phyloP scores from a whole-genome alignment of 2,888 invertebrate species.

The Bursaphelenchus okinawaensis region DNA sequence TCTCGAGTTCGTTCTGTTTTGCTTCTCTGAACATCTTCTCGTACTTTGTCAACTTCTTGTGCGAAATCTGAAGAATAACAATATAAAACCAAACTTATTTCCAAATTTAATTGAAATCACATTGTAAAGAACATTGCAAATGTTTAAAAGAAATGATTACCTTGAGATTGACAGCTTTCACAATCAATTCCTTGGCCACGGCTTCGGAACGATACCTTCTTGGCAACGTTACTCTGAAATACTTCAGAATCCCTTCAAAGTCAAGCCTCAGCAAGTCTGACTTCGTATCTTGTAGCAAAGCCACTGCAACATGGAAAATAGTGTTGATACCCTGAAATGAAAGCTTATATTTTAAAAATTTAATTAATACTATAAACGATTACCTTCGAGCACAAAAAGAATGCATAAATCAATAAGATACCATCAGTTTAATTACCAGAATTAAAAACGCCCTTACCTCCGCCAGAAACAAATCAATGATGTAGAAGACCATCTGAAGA shows the following conservation, averaged over 20 bases:
- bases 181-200: constrained; percentile 79
- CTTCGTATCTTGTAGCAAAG: constrained; percentile 79
- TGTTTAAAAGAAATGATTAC: constrained; percentile 61
- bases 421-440: neutral
- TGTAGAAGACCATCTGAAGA: constrained; percentile 89
- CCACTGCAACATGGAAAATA: constrained; percentile 89
- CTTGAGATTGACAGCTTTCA: constrained; percentile 81
- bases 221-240: constrained; percentile 91
- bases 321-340: constrained; percentile 82
- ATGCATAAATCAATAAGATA: constrained; percentile 4
- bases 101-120: no score
- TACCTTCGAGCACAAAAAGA: no score
- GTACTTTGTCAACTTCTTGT: constrained; percentile 83
- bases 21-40: constrained; percentile 79
- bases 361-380: neutral
- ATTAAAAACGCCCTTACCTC: constrained; percentile 60
- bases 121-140: neutral
- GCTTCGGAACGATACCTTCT: constrained; percentile 89
- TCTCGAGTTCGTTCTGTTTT: constrained; percentile 64
- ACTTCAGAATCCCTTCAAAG: constrained; percentile 94
- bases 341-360: constrained; percentile 2
- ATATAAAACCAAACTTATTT: neutral
- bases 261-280: constrained; percentile 77
- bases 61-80: constrained; percentile 56
- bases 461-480: constrained; percentile 84